A percentile compares a stretch with the other conserved stretches of the same genome.
Conservation (phyloP, 2,888 invertebrate genomes). For the Nemoura dubitans region DNA sequence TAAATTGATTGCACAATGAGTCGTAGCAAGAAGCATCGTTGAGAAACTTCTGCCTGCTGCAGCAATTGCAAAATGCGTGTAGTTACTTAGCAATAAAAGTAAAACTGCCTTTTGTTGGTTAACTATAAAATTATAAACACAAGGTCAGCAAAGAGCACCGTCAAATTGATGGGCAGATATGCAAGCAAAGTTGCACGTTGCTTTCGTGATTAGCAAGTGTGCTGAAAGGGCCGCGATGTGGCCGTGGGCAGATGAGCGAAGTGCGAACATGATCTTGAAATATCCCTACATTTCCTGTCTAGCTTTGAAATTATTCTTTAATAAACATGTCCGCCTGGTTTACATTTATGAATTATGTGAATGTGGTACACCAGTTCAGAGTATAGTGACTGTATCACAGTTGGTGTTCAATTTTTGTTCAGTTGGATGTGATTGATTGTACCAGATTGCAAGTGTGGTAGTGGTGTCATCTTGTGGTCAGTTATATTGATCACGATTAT, state of each 20-base stretch:
- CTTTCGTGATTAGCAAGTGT: not conserved
- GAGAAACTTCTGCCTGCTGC: not conserved
- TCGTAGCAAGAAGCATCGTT: not conserved
- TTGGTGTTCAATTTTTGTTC: too few relatives aligned
- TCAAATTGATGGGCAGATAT: not conserved
- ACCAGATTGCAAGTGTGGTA: too few relatives aligned
- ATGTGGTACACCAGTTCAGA: not conserved
- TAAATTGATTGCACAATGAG: not conserved
- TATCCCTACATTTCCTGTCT: not conserved
- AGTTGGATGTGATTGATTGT: too few relatives aligned
- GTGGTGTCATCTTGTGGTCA: too few relatives aligned
- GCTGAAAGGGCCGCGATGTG: not conserved
- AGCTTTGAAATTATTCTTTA: not conserved
- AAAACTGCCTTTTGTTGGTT: not conserved
- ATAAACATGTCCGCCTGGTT: not conserved
- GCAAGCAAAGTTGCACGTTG: constrained; percentile 1
- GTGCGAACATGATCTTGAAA: not conserved
- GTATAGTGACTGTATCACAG: too few relatives aligned
- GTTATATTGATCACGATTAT: too few relatives aligned
- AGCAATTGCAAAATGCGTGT: not conserved
- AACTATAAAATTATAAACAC: not conserved
- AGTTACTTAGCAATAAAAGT: not conserved
- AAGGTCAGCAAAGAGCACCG: not conserved
- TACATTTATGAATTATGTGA: not conserved
- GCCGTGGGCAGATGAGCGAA: not conserved